Evolutionary conservation across 37 sponge, comb jelly and placozoan species (phyloP), one percentile per base, ranked within the genome.

Genomic region (Axinella damicornis): DNA sequence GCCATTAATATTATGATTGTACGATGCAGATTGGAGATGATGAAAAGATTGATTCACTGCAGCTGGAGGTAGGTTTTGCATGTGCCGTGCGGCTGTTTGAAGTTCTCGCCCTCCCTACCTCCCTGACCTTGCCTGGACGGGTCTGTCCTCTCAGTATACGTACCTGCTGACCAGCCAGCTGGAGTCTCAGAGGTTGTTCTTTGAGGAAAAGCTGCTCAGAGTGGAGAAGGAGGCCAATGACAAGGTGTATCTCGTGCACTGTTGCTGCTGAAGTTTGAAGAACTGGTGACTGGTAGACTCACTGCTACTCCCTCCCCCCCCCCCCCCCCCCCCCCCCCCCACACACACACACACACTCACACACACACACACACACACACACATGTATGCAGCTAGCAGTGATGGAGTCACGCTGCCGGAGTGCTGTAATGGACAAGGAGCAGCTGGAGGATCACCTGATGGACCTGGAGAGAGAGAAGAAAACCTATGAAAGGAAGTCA

Each of bases 121-220:
- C 61, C 77, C 34, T 28, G 14, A 16, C 79, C 58, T 33, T 19
- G 40, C 46, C 53, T n/a, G n/a, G n/a, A n/a, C n/a, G n/a, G n/a
- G n/a, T 19, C 53, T 25, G 24, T 24, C 37, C 2, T 74, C 85
- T 30, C 65, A 96, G 98, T 98, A 94, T 73, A 94, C 96, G 0
- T 94, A 93, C 66, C 81, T 98, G 41, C 72, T 98, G 31, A 98
- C 96, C 6, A 93, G 88, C 71, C 97, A 98, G 72, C 76, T 98
- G 38, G 99, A 98, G 72, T 94, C 97, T 0, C 99, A 98, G 87
- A 66, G 99, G 53, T 72, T 86, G 15, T 98, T 90, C 85, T 98
- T 97, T 87, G 97, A 98, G 71, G 95, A 94, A 79, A 96, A 96
- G 62, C 58, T 98, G 37, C 69, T 88, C 0, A 52, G 74, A 59